Base-by-base conservation (phyloP, 2,888 invertebrate species). In the Zaprionus bogoriensis region DNA sequence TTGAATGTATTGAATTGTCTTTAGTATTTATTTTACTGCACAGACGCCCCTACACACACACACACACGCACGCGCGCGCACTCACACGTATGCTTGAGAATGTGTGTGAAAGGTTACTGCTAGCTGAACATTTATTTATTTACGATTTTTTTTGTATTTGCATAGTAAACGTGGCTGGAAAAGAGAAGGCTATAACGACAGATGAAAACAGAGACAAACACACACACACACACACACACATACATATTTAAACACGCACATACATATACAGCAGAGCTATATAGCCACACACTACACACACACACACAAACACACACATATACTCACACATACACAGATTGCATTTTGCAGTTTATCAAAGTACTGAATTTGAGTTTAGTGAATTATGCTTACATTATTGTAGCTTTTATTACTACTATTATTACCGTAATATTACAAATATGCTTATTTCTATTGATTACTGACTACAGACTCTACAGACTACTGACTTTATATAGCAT, bases 331-430 rank as follows among this genome's bases (percentile, higher is more conserved):
- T 10, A 52, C 55, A 22, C 67, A 52, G 58, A 74, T 75, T 74
- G 74, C 30, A 55, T 54, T 60, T 46, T 32, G 62, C 74, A 70
- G 60, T 63, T 71, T 67, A 71, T 67, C 60, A 45, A 67, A 74
- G 78, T 74, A 78, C 84, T 78, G 78, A 78, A 66, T 64, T 66
- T 71, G 50, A 50, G 58, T 63, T 32, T 63, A 71, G 74, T 58
- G 28, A 67, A 67, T 52, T 64, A 57, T 57, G 14, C 47, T 28
- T 51, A 52, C 7, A 47, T 39, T 1, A 47, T 44, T 42, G 46
- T 46, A 17, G 53, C 25, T 12, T 58, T 46, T 14, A 61, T 32
- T 30, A 62, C 46, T 25, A 47, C 41, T 38, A 53, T 58, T 63
- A 51, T 54, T 38, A 53, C 50, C 58, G 44, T 46, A 19, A 47